Percentiles rank a stretch among this genome's conserved stretches.
Conservation (phyloP, 2,113 vertebrate species). For the Taurulus bubalis region DNA sequence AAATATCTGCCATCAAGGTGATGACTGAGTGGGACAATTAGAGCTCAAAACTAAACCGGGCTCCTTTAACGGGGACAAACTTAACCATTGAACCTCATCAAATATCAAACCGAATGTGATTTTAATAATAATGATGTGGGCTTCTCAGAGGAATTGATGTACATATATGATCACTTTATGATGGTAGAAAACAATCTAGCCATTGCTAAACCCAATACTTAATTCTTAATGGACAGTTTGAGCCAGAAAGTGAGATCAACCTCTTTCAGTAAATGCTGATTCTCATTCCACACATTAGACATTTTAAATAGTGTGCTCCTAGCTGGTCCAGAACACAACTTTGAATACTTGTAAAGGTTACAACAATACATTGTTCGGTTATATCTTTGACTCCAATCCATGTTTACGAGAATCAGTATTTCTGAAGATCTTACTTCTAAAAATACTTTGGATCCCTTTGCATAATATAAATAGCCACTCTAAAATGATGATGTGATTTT, state of each 20-base stretch:
- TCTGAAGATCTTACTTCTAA: too few species aligned
- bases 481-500: neutral
- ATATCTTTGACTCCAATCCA: neutral
- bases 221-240: neutral
- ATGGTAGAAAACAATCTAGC: neutral
- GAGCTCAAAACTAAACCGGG: slow-evolving; percentile 9
- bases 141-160: neutral
- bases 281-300: too few species aligned
- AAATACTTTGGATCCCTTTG: too few species aligned
- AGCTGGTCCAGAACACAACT: too few species aligned
- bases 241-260: neutral
- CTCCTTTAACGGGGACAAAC: slow-evolving; percentile 3
- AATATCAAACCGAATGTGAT: neutral
- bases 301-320: too few species aligned
- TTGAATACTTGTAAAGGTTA: too few species aligned
- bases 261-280: too few species aligned
- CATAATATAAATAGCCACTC: neutral
- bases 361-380: too few species aligned
- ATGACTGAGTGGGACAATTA: slow-evolving; percentile 74
- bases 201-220: too few species aligned
- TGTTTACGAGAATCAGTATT: neutral
- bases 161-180: neutral
- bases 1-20: slow-evolving; percentile 80
- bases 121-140: neutral
- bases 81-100: neutral